Percentiles rank a stretch among this genome's conserved stretches.
phyloP scores from a whole-genome alignment of 2,113 vertebrate genomes.

The Xerus inauris region DNA sequence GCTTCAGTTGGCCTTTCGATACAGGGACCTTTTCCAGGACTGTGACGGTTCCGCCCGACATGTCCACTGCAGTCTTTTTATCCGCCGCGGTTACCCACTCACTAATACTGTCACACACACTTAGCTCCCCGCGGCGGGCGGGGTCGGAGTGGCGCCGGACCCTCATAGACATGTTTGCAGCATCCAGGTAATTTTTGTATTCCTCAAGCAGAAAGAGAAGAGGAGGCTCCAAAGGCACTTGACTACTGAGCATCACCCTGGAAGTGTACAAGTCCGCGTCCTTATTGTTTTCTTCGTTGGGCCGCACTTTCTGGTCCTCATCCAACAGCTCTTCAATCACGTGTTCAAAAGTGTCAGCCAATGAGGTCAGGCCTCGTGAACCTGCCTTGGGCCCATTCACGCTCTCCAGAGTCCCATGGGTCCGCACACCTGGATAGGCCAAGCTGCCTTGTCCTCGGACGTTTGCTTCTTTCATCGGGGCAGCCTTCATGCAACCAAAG shows the following conservation, averaged over 20 bases:
- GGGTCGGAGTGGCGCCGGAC: slow-evolving; percentile 98
- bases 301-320: slow-evolving; percentile 89
- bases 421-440: slow-evolving; percentile 95
- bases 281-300: slow-evolving; percentile 89
- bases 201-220: slow-evolving; percentile 99
- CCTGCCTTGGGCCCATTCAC: slow-evolving; percentile 89
- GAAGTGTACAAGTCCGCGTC: slow-evolving; percentile 98
- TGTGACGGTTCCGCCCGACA: slow-evolving; percentile 98
- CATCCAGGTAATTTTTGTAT: slow-evolving; percentile 99
- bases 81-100: slow-evolving; percentile 99
- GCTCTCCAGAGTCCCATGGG: slow-evolving; percentile 96
- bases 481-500: slow-evolving; percentile 99
- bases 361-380: slow-evolving; percentile 88
- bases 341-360: slow-evolving; percentile 98
- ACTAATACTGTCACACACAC: slow-evolving; percentile 99
- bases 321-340: slow-evolving; percentile 99
- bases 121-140: slow-evolving; percentile 96
- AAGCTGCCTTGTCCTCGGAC: slow-evolving; percentile 96
- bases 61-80: slow-evolving; percentile 99
- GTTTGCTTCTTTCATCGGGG: slow-evolving; percentile 97
- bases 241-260: slow-evolving; percentile 99
- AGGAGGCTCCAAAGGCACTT: slow-evolving; percentile 99
- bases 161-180: slow-evolving; percentile 99
- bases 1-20: slow-evolving; percentile 99
- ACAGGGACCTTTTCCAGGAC: slow-evolving; percentile 99